A percentile compares a stretch with the other conserved stretches of the same genome.
These are phyloP conservation scores for Asbolus verrucosus DNA, from an alignment of 1,140 invertebrate species.

Conservation along the genomic window DNA sequence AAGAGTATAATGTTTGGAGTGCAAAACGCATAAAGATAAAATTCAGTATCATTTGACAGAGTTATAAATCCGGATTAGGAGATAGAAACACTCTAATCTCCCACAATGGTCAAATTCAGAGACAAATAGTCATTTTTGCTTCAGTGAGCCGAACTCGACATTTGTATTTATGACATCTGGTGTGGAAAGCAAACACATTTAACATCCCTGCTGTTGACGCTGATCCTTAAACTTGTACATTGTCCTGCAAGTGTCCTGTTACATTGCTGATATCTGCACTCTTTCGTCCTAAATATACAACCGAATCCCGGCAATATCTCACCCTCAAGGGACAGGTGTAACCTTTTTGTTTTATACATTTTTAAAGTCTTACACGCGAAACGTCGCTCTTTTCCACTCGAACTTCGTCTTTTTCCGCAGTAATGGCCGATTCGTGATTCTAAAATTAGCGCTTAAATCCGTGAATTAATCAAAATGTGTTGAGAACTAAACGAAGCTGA, in stretches of 20 bases:
- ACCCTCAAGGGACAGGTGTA: neutral
- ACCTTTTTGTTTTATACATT: neutral
- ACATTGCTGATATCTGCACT: conserved; percentile 38
- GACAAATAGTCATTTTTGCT: conserved; percentile 59
- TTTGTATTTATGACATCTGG: conserved; percentile 59
- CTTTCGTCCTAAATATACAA: conserved; percentile 37
- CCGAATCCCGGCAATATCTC: conserved; percentile 4
- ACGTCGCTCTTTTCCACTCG: neutral
- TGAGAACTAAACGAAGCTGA: neutral
- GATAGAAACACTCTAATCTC: conserved; percentile 56
- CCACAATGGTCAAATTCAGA: conserved; percentile 59
- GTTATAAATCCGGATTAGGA: conserved; percentile 56
- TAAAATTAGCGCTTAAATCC: too few species aligned
- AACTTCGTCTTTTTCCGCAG: neutral
- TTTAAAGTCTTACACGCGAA: too few species aligned
- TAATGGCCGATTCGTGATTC: too few species aligned
- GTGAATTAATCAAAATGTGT: conserved; percentile 6
- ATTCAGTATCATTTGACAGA: conserved; percentile 43
- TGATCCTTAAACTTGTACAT: conserved; percentile 44
- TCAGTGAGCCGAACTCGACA: conserved; percentile 54
- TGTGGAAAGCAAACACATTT: conserved; percentile 52
- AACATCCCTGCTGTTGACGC: conserved; percentile 36
- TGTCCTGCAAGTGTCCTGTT: conserved; percentile 43
- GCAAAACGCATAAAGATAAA: conserved; percentile 42
- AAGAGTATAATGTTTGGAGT: conserved; percentile 8